Base-by-base conservation (phyloP, 2,888 invertebrate genomes). In the Corythucha ciliata region DNA sequence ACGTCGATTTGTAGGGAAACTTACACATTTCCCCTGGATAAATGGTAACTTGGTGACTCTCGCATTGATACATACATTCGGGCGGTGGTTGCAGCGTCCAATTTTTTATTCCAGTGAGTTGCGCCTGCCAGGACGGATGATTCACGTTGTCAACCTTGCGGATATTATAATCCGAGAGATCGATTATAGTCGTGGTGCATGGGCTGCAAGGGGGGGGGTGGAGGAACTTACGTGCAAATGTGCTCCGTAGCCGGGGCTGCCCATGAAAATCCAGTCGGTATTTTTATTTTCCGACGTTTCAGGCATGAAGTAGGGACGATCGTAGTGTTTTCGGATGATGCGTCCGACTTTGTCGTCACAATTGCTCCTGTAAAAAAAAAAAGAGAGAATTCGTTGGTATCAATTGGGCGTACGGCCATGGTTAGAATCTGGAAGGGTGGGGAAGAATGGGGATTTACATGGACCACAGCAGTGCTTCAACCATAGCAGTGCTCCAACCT, bases 241-340 rank as follows among this genome's bases (percentile, higher is more conserved):
- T 0, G 94, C 94, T 0, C 96, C 96, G 63, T 86, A 80, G 1
- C 94, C 94, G 0, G 89, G 83, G 25, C 87, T 90, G 1, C 96
- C 96, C 84, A 96, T 94, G 67, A 96, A 96, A 61, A 96, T 84
- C 94, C 94, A 96, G 69, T 92, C 93, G 0, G 88, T 80, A 56
- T 83, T 85, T 63, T 89, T 86, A 62, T 85, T 86, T 68, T 94
- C 93, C 0, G 94, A 85, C 1, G 79, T 78, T 27, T 69, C 69
- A 0, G 94, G 93, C 45, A 96, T 73, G 68, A 96, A 96, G 66
- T 94, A 93, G 0, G 94, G 94, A 26, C 82, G 72, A 1, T 73
- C 70, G 66, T 92, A 91, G 66, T 88, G 87, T 48, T 77, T 67
- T 40, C 93, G 75, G 48, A 96, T 72, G 34, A 76, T 72, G 62